Evolutionary conservation across 2,113 vertebrate species (phyloP), one percentile per base, ranked within the genome.

Genomic region (Bos javanicus): DNA sequence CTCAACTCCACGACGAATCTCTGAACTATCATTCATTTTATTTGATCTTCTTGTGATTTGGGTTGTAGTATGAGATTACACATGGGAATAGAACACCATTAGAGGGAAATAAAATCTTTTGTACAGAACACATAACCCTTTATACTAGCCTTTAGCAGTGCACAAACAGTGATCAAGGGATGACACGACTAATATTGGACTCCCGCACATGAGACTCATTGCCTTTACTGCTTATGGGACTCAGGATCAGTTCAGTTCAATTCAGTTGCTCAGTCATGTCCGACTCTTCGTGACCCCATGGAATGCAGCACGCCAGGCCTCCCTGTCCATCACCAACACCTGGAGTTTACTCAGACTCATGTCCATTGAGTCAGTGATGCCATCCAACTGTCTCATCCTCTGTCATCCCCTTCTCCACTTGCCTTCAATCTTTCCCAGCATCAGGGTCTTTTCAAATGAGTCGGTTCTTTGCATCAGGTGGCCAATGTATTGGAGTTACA

Each of bases 31-130:
- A 97, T 97, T 98, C 95, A 91, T 98, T 98, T 97, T 96, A 98
- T 97, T 98, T 98, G 95, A 98, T 99, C 95, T 98, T 98, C 97
- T 59, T 95, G 96, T 98, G 95, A 97, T 97, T 98, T 97, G 96
- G 95, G 74, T 96, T 92, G 57, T 96, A 96, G 96, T 97, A 95
- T 97, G 96, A 97, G 94, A 97, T 96, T 98, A 93, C 98, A 97
- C 96, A 94, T 97, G 97, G 96, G 98, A 98, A 94, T 98, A 97
- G 96, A 98, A 98, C 92, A 96, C 89, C 85, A 98, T 98, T 98
- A 98, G 84, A 98, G 94, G 94, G 97, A 98, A 98, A 98, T 97
- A 91, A 84, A 96, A 97, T 98, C 60, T 86, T 98, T 98, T 98
- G 96, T 98, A 97, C 87, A 96, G 95, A 98, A 94, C 83, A 91